Conservation (phyloP, 1,140 invertebrate species). For the Atta colombica region DNA sequence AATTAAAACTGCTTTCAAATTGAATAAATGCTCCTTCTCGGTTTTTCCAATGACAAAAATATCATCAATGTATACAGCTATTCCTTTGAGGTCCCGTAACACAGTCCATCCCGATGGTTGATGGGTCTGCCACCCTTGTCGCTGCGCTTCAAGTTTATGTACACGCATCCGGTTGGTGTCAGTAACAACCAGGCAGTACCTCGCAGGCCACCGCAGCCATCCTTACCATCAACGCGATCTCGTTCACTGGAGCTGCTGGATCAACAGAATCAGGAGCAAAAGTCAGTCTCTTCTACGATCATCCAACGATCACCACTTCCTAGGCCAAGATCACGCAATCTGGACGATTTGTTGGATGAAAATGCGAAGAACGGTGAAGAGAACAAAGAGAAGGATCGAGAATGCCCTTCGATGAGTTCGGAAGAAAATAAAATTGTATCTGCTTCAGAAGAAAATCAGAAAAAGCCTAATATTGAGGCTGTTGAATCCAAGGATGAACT, state of each 20-base stretch:
- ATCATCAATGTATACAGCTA: no score
- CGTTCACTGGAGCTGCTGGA: constrained; percentile 79
- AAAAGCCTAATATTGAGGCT: not conserved
- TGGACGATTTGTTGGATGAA: constrained; percentile 89
- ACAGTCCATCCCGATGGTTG: constrained; percentile 88
- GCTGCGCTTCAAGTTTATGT: constrained; percentile 79
- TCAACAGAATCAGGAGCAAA: constrained; percentile 67
- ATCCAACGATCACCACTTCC: constrained; percentile 76
- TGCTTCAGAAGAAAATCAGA: constrained; percentile 2
- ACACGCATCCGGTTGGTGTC: constrained; percentile 72
- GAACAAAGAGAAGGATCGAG: constrained; percentile 5
- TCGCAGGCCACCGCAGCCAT: constrained; percentile 77
- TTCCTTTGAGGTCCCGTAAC: no score
- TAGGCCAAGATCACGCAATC: constrained; percentile 89
- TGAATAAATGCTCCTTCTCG: no score
- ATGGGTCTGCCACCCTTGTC: constrained; percentile 83
- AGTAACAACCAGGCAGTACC: constrained; percentile 67
- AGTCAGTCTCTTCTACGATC: constrained; percentile 38
- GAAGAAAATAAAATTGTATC: not conserved
- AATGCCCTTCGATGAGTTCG: not conserved
- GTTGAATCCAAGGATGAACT: not conserved
- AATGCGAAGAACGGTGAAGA: constrained; percentile 38
- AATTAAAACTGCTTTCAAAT: no score
- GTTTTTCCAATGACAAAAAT: no score
- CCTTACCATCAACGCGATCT: constrained; percentile 76